Base-by-base conservation (phyloP, 1,140 invertebrate genomes). In the Homarus americanus region DNA sequence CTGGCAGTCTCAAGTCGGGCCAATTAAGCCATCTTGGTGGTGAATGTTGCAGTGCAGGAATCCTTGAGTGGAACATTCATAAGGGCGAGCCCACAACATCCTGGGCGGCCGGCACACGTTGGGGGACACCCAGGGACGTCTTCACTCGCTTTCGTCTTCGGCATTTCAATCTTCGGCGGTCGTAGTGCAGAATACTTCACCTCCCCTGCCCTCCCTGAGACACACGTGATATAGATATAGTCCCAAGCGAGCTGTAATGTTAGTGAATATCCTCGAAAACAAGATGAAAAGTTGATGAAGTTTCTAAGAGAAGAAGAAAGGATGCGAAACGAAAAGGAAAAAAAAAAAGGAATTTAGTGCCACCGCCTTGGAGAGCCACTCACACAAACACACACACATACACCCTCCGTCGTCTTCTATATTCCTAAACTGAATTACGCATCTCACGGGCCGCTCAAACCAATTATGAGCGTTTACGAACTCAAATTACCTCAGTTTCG, bases 11-110 rank as follows among this genome's bases (percentile, higher is more conserved):
- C 87, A 88, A 82, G 87, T 78, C 87, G 36, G 53, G 2, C 78
- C 87, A 88, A 88, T 88, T 88, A 88, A 88, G 63, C 66, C 58
- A 63, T 88, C 87, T 88, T 82, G 87, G 87, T 38, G 49, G 73
- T 36, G 34, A 34, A 63, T 82, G 79, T 36, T 82, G 83, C 83
- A 79, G 53, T 78, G 66, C 28, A 36, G 85, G 72, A 40, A 76
- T 87, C 75, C 85, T 69, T 63, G 38, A 24, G 4, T 38, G 24
- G n/a, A 79, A 58, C 73, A 53, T 63, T 79, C 85, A 87, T 87
- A 87, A 87, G 85, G 83, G 41, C 53, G 12, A 58, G 53, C 12
- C 53, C 17, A 20, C 53, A 20, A 69, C n/a, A 69, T 4, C 24
- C 63, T 69, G 63, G n/a, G n/a, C n/a, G n/a, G 15, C 58, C 4